Evolutionary conservation across 2,888 invertebrate species (phyloP), one percentile per base, ranked within the genome.

Genomic region (Taphrorychus bicolor): DNA sequence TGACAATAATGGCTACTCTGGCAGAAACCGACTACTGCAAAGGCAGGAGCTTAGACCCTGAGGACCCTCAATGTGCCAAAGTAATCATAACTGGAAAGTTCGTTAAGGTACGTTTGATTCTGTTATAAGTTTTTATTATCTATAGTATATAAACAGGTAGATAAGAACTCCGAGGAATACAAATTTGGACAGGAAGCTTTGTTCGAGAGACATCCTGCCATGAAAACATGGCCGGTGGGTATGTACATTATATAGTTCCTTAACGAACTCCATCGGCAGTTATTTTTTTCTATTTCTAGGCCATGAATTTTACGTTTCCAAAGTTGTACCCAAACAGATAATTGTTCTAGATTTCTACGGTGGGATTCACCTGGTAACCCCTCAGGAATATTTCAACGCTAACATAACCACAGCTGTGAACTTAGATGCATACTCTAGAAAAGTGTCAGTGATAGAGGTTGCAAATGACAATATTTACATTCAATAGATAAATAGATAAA

Each of bases 321-420:
- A 92, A 82, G 74, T 95, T 76, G 85, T 90, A 72, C 91, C 94
- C 53, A 83, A 84, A 24, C 87, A 91, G 74, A 90, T 95, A 61
- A 88, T 87, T 9, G 88, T 94, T 73, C 82, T 94, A 73, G 93
- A 94, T 78, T 90, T 87, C 81, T 94, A 93, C 79, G 94, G 95
- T 2, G 93, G 95, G 1, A 91, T 93, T 14, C 88, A 88, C 73
- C 86, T 86, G 78, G 87, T 92, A 16, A 79, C 84, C 0, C 82
- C 88, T 0, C 81, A 84, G 16, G 91, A 92, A 70, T 92, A 91
- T 68, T 78, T 76, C 49, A 75, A 75, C 57, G 75, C 76, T 11
- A 73, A 73, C 48, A 61, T 72, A 41, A 72, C 73, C 9, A 52
- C 54, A 41, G 19, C 71, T 5, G 66, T 74, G 11, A 73, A 74